Evolutionary conservation across 2,113 vertebrate species (phyloP).

Genomic region (Castor canadensis): DNA sequence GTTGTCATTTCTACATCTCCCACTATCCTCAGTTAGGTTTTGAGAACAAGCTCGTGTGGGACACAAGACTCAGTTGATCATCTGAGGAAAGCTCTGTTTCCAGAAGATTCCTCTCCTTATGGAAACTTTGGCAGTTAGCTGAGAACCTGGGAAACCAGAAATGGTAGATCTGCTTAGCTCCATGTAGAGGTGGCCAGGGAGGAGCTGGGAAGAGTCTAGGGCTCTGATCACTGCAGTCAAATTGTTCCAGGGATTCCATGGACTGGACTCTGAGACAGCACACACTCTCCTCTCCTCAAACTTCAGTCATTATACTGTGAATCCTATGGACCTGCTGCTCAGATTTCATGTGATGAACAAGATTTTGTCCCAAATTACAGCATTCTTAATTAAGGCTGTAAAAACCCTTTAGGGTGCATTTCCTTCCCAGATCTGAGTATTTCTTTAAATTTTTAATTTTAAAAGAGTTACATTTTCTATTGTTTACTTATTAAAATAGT

Average conservation of each 20-base stretch:
- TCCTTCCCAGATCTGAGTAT: not conserved
- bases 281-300: too few relatives aligned
- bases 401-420: not conserved
- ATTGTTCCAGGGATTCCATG: accelerated
- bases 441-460: not conserved
- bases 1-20: too few relatives aligned
- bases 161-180: not conserved
- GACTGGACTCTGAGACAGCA: not conserved
- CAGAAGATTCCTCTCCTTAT: not conserved
- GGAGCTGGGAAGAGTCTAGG: too few relatives aligned
- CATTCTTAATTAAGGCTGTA: not conserved
- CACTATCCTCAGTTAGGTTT: too few relatives aligned
- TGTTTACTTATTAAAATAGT: not conserved
- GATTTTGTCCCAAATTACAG: too few relatives aligned
- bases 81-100: not conserved
- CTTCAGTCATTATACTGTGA: too few relatives aligned
- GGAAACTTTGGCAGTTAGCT: not conserved
- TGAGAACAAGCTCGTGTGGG: too few relatives aligned
- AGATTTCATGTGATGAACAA: not conserved
- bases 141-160: not conserved
- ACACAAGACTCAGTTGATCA: too few relatives aligned
- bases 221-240: not conserved
- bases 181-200: not conserved
- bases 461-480: not conserved
- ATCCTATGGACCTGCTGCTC: not conserved